Evolutionary conservation across 92 coral and sea anemone genomes (phyloP).

Genomic region (Parazoanthus swiftii): DNA sequence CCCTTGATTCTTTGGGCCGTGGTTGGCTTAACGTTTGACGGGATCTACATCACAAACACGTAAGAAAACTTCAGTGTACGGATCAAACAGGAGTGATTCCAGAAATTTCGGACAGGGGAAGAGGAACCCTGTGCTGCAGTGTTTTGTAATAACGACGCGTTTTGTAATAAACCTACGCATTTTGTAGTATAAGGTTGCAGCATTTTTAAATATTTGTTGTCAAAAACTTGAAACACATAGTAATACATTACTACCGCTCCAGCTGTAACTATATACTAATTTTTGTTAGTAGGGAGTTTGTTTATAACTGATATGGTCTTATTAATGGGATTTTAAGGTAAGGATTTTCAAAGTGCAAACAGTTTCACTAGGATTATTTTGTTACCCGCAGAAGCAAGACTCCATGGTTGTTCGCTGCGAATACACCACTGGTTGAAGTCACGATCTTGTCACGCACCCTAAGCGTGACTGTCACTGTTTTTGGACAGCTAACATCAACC

Average conservation of each 20-base stretch:
- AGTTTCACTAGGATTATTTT: too few relatives aligned
- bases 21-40: background rate
- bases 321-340: background rate
- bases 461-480: constrained; percentile 5
- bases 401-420: background rate
- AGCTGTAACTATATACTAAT: too few relatives aligned
- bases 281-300: background rate
- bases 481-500: background rate
- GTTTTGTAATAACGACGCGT: too few relatives aligned
- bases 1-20: background rate
- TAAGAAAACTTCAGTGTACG: background rate
- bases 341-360: background rate
- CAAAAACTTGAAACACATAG: too few relatives aligned
- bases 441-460: background rate
- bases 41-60: background rate
- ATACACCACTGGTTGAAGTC: background rate
- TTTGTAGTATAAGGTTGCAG: too few relatives aligned
- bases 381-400: constrained; percentile 2
- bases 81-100: too few relatives aligned
- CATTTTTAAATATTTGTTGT: too few relatives aligned
- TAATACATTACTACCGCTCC: too few relatives aligned
- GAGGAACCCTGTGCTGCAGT: too few relatives aligned
- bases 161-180: too few relatives aligned
- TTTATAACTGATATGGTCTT: background rate
- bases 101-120: too few relatives aligned